Evolutionary conservation across 2,113 vertebrate species (phyloP), one percentile per base, ranked within the genome.

Genomic region (Corythornis vintsioides): DNA sequence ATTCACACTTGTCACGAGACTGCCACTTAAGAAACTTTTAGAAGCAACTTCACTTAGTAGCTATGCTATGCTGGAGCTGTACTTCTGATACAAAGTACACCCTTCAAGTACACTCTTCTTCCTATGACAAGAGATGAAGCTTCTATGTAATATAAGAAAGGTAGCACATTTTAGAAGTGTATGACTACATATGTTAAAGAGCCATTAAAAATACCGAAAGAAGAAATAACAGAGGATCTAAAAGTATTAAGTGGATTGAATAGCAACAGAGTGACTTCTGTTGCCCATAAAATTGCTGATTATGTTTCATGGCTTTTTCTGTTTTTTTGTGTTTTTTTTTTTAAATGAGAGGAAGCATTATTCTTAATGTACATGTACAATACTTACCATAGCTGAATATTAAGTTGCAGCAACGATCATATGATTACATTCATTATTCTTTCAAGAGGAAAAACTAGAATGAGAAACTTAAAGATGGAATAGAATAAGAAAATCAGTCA

Each of bases 401-500:
- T 82, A 80, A 82, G 31, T 76, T 66, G 31, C 22, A 63, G 26
- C 85, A 73, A 79, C 31, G 11, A 20, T 43, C 50, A 70, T 48
- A 71, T 24, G 24, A 83, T 78, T 90, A 82, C 29, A 87, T 17
- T 18, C 13, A 73, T 74, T 91, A 55, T 31, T 92, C 42, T 57
- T 87, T n/a, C 5, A 55, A 83, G n/a, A 72, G 16, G 26, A 75
- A 84, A 90, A 95, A 66, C 19, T 63, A 45, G 38, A 89, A 38
- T 72, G 42, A 78, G 55, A 93, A 84, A 82, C 15, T 63, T 79
- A 84, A 90, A 90, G 55, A 86, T 52, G 31, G 28, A 86, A 73
- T 84, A 89, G 38, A 88, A 45, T 71, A 88, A 57, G 69, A 50
- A 93, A 90, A 91, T 45, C 69, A 90, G 33, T 73, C 50, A 50